A percentile compares a stretch with the other conserved stretches of the same genome.
These are phyloP conservation scores for Lacanobia oleracea DNA, from an alignment of 2,888 invertebrate genomes.

Conservation along the genomic window DNA sequence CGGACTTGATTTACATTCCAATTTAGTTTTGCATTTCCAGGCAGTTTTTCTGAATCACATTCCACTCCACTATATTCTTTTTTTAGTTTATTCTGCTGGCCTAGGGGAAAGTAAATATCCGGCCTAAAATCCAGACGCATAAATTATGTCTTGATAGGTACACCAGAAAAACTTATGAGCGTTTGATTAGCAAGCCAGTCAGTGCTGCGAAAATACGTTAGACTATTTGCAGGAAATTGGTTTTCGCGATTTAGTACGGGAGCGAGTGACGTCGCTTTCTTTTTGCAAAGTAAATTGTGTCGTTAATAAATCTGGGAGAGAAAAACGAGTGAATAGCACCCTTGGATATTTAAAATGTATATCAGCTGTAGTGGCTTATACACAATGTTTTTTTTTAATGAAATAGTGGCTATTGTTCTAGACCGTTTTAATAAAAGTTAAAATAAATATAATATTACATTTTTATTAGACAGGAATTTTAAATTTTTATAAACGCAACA, in stretches of 20 bases:
- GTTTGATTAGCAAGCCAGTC: constrained; percentile 57
- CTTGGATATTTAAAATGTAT: constrained; percentile 16
- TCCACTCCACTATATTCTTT: constrained; percentile 67
- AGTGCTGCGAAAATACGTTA: constrained; percentile 52
- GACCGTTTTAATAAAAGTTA: constrained; percentile 7
- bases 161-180: constrained; percentile 47
- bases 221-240: constrained; percentile 63
- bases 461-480: neutral
- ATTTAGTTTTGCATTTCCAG: constrained; percentile 83
- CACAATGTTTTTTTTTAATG: neutral
- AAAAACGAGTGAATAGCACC: constrained; percentile 24
- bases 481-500: too few relatives aligned
- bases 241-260: constrained; percentile 60
- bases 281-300: constrained; percentile 55
- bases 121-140: constrained; percentile 47
- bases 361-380: neutral
- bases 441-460: neutral
- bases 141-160: constrained; percentile 47
- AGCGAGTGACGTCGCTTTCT: constrained; percentile 38
- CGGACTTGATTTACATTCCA: constrained; percentile 86
- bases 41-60: constrained; percentile 77
- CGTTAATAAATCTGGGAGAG: constrained; percentile 47
- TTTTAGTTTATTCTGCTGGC: constrained; percentile 56
- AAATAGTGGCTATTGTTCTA: neutral
- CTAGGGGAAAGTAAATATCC: constrained; percentile 29